Evolutionary conservation across 2,797 vertebrate species (phyloP).

Genomic region (Mareca penelope): DNA sequence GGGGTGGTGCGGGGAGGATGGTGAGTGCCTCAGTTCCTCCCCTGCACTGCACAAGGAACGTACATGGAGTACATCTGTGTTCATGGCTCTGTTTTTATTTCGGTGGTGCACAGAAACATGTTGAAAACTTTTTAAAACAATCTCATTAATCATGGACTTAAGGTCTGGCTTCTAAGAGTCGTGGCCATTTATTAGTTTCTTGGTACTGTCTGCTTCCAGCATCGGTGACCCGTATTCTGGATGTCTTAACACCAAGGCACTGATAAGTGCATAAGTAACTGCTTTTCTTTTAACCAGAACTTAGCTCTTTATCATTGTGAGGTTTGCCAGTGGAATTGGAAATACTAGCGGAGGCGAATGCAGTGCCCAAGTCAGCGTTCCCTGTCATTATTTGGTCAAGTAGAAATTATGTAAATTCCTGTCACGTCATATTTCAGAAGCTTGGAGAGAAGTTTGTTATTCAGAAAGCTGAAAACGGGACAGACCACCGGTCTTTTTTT

Average conservation of each 20-base stretch:
- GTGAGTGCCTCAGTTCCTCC: background rate
- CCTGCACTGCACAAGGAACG: background rate
- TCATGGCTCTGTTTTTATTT: background rate
- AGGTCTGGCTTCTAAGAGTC: background rate
- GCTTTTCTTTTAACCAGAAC: background rate
- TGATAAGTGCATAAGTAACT: background rate
- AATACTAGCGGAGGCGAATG: background rate
- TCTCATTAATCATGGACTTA: background rate
- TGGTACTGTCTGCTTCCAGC: background rate
- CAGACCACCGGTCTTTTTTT: background rate
- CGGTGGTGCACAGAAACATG: background rate
- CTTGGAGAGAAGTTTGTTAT: background rate
- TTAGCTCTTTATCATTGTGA: rapidly evolving
- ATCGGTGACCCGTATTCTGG: background rate
- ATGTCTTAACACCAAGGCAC: background rate
- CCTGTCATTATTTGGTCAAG: background rate
- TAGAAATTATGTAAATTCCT: background rate
- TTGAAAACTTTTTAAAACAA: background rate
- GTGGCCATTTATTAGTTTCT: background rate
- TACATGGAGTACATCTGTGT: background rate
- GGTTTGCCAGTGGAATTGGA: background rate
- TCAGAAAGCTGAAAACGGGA: constrained; percentile 21
- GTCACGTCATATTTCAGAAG: background rate
- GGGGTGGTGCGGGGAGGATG: background rate
- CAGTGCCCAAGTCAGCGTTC: background rate